phyloP scores from a whole-genome alignment of 2,888 invertebrate species.

The Physocephala rufipes region DNA sequence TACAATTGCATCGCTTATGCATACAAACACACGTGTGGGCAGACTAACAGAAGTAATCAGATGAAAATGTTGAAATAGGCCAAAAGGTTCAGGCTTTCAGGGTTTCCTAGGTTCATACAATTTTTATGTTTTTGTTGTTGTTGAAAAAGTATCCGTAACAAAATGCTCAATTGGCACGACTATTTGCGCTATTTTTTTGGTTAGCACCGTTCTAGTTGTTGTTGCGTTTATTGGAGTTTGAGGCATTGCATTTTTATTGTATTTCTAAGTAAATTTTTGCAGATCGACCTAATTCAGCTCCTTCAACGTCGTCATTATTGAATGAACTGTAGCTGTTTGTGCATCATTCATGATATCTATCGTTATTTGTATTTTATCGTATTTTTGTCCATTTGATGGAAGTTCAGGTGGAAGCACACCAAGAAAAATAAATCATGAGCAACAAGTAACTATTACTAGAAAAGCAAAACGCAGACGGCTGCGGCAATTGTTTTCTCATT shows the following conservation, averaged over 20 bases:
- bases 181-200: neutral
- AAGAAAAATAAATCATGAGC: too few species aligned
- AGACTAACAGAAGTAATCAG: neutral
- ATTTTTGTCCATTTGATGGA: too few species aligned
- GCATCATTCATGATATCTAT: constrained; percentile 1
- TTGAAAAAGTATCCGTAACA: constrained; percentile 6
- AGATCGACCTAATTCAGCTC: constrained; percentile 26
- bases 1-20: too few species aligned
- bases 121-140: neutral
- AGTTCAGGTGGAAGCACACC: too few species aligned
- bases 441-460: too few species aligned
- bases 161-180: neutral
- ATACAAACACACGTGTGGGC: too few species aligned
- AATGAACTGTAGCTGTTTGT: constrained; percentile 24
- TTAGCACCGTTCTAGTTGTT: neutral
- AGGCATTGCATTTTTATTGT: too few species aligned
- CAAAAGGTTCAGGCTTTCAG: neutral
- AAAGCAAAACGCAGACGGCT: too few species aligned
- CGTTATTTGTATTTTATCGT: constrained; percentile 22
- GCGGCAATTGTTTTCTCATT: too few species aligned
- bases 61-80: constrained; percentile 11
- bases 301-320: neutral
- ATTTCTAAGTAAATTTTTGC: constrained; percentile 11
- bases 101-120: too few species aligned
- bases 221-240: too few species aligned